phyloP scores from a whole-genome alignment of 2,113 vertebrate species.

The Sylvilagus bachmani region DNA sequence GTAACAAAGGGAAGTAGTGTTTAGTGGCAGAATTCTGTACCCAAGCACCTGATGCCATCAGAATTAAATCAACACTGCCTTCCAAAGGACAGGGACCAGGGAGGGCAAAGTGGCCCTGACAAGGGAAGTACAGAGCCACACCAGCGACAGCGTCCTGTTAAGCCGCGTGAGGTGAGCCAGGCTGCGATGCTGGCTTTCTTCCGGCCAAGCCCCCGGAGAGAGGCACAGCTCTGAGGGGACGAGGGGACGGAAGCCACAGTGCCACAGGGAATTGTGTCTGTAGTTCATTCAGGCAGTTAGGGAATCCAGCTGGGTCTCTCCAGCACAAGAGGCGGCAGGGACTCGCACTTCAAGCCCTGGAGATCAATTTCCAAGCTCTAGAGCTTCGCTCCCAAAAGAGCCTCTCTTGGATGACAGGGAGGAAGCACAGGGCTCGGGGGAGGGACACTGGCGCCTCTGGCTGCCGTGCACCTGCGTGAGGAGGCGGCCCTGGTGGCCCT shows the following conservation, averaged over 20 bases:
- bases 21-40: neutral
- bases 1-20: neutral
- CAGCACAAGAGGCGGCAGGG: slow-evolving; percentile 42
- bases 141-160: neutral
- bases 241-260: neutral
- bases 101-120: neutral
- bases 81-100: neutral
- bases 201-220: neutral
- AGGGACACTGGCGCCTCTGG: neutral
- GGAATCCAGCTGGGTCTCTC: slow-evolving; percentile 68
- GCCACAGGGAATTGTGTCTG: slow-evolving; percentile 46
- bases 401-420: neutral
- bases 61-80: neutral
- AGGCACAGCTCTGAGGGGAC: neutral
- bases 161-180: neutral
- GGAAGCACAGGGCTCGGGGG: neutral
- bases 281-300: slow-evolving; percentile 73
- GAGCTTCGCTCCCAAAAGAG: neutral
- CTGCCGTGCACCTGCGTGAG: fast-evolving
- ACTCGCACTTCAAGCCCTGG: slow-evolving; percentile 68
- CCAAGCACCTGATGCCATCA: neutral
- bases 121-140: neutral
- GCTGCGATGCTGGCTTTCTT: neutral
- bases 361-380: slow-evolving; percentile 70
- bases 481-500: fast-evolving